Evolutionary conservation across 1,140 invertebrate genomes (phyloP), one percentile per base, ranked within the genome.

Genomic region (Nasonia giraulti): DNA sequence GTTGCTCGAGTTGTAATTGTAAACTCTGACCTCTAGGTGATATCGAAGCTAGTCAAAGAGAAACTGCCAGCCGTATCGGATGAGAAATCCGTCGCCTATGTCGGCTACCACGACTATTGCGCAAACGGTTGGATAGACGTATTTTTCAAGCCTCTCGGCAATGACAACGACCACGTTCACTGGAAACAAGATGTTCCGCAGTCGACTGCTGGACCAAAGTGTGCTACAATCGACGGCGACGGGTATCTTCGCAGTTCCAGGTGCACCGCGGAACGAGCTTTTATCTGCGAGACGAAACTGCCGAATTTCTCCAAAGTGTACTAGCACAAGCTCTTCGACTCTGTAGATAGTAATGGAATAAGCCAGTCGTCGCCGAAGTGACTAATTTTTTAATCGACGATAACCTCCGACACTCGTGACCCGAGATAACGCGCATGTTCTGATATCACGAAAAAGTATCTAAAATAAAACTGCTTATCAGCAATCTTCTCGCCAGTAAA

Each of bases 41-140:
- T 80, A 14, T 50, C 31, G 17, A 37, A 84, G 2, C 0, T 80
- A 33, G 68, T 84, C 4, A 80, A 74, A 23, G 76, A 50, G 27
- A 40, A 40, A 78, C 8, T 71, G 8, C 0, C 75, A 20, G 33
- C 47, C n/a, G 0, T 55, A 62, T 23, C 31, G 12, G 47, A 1
- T 11, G 69, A 62, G 44, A 73, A 62, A n/a, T 47, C 23, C 11
- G 8, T 74, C 11, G 78, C 91, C 89, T 14, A 91, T 88, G 12
- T 93, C n/a, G 92, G 91, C 6, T 90, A 91, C 77, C 91, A 93
- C 80, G 91, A 93, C 85, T 88, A 92, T 50, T 91, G 90, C 77
- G 86, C 83, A 31, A 90, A 92, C 82, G 90, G 90, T n/a, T 92
- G 91, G 91, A 90, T 91, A 14, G 92, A 91, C 8, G 88, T 93